phyloP scores from a whole-genome alignment of 2,797 vertebrate genomes.

The Cynopterus sphinx region DNA sequence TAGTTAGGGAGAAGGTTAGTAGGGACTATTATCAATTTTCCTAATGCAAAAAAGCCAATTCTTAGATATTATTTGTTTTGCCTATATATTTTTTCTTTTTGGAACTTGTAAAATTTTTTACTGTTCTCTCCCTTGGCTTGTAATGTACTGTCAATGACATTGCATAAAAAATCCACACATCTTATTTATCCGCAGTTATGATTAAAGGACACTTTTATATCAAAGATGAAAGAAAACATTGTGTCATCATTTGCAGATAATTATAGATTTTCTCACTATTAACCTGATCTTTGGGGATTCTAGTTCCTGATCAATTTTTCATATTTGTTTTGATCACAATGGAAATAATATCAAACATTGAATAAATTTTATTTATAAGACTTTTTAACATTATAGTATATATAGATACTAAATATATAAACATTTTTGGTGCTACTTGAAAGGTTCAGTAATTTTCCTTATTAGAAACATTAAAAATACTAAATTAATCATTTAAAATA shows the following conservation, averaged over 20 bases:
- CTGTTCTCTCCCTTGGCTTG: background rate
- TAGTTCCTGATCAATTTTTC: background rate
- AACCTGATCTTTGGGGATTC: conserved; percentile 15
- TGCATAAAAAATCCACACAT: background rate
- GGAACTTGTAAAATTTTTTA: background rate
- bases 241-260: background rate
- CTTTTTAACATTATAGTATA: background rate
- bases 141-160: background rate
- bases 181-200: background rate
- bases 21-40: background rate
- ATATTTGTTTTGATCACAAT: background rate
- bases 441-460: background rate
- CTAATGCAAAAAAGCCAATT: background rate
- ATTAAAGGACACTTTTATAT: background rate
- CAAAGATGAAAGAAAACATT: background rate
- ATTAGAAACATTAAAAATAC: conserved; percentile 23
- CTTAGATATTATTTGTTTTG: background rate
- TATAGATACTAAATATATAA: background rate
- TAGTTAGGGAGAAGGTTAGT: background rate
- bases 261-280: background rate
- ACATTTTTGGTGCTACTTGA: background rate
- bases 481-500: background rate
- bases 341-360: background rate
- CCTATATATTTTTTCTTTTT: background rate
- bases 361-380: conserved; percentile 36